phyloP scores from a whole-genome alignment of 2,113 vertebrate genomes.

The Willisornis vidua region DNA sequence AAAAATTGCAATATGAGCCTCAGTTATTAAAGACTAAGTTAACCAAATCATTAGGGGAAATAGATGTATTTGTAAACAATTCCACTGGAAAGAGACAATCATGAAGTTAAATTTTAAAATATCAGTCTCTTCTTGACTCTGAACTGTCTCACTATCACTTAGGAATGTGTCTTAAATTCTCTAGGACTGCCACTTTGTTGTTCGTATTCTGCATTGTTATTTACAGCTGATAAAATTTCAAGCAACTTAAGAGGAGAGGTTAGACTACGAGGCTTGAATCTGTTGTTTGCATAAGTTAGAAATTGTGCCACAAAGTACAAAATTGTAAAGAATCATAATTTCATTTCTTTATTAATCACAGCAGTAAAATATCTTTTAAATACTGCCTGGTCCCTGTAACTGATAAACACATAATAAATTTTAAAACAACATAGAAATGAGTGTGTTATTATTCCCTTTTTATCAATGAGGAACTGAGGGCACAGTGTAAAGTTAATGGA shows the following conservation, averaged over 20 bases:
- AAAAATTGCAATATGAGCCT: neutral
- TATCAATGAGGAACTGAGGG: neutral
- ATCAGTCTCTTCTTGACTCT: neutral
- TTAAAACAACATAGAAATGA: neutral
- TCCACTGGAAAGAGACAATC: neutral
- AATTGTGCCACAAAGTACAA: neutral
- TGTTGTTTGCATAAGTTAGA: neutral
- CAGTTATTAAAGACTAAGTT: neutral
- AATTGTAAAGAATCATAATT: neutral
- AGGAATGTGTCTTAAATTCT: neutral
- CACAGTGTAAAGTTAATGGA: neutral
- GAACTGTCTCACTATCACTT: neutral
- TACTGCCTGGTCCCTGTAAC: neutral
- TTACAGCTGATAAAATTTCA: neutral
- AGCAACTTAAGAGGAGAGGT: neutral
- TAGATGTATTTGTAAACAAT: neutral
- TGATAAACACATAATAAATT: neutral
- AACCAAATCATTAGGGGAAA: neutral
- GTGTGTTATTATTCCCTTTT: neutral
- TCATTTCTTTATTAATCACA: neutral
- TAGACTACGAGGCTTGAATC: neutral
- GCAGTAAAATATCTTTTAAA: neutral
- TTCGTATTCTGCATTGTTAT: neutral
- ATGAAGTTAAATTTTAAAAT: neutral
- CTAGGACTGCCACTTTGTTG: neutral